Evolutionary conservation across 2,797 vertebrate genomes (phyloP), one percentile per base, ranked within the genome.

Genomic region (Zalophus californianus): DNA sequence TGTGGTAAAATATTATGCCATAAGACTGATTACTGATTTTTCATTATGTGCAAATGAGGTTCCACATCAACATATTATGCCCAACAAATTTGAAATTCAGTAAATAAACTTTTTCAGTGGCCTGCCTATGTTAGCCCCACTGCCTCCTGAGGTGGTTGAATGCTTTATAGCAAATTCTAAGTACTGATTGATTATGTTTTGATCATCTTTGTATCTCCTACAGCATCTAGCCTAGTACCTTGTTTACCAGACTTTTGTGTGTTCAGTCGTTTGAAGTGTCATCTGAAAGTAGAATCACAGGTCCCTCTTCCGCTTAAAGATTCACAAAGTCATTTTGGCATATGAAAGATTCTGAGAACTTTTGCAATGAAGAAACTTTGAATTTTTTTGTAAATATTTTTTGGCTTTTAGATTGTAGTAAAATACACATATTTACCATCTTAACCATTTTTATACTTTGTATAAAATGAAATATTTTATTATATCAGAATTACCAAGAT

Each of bases 381-480:
- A 58, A 77, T 38, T 52, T 48, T 52, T 52, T 54, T 13, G 50
- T 29, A 62, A 60, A 78, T 35, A 48, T 35, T 41, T 66, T 79
- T 72, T 79, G 54, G 38, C 15, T 86, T 79, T 85, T 32, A 64
- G 58, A 75, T 92, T 86, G 35, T 64, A 54, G 4, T 79, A 70
- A 87, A 97, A 92, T 77, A 50, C 13, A 77, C 20, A 75, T 48
- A 70, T 62, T 82, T 70, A 78, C 25, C 58, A 35, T 62, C 14
- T 20, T 70, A 62, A 54, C 5, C 21, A 29, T 48, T 75, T 29
- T 75, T 75, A 35, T 25, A 86, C 23, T 5, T 82, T 27, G 2
- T 90, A 89, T 89, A 72, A 92, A 82, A 50, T 90, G 23, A 86
- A 89, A 75, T 85, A 84, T 23, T 87, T 84, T 92, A 60, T 56